phyloP scores from a whole-genome alignment of 2,113 vertebrate species.

The Pteronura brasiliensis region DNA sequence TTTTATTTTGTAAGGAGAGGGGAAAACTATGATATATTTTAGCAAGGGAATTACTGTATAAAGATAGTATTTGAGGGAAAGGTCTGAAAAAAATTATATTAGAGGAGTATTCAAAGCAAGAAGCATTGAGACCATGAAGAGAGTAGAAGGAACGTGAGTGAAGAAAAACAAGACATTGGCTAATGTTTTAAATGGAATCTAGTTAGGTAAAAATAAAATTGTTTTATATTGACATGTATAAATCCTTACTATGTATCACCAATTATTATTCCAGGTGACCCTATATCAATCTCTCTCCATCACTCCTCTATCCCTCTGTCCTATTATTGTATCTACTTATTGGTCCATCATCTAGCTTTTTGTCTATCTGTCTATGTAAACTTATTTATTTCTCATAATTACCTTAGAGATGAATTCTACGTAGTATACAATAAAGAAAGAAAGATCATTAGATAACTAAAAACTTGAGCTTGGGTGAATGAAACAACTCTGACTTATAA shows the following conservation, averaged over 20 bases:
- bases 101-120: not conserved
- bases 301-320: not conserved
- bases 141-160: not conserved
- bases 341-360: not conserved
- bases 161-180: not conserved
- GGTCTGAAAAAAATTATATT: not conserved
- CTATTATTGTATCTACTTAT: not conserved
- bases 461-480: not conserved
- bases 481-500: not conserved
- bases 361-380: not conserved
- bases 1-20: not conserved
- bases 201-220: not conserved
- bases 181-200: not conserved
- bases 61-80: not conserved
- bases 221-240: not conserved
- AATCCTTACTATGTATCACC: not conserved
- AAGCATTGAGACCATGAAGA: not conserved
- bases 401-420: not conserved
- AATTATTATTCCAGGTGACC: not conserved
- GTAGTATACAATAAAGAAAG: not conserved
- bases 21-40: not conserved
- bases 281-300: not conserved
- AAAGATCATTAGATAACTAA: not conserved
- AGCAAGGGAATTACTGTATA: not conserved
- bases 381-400: not conserved